A percentile compares a stretch with the other conserved stretches of the same genome.
Conservation (phyloP, 2,113 vertebrate genomes). For the Ceyx melanurus region DNA sequence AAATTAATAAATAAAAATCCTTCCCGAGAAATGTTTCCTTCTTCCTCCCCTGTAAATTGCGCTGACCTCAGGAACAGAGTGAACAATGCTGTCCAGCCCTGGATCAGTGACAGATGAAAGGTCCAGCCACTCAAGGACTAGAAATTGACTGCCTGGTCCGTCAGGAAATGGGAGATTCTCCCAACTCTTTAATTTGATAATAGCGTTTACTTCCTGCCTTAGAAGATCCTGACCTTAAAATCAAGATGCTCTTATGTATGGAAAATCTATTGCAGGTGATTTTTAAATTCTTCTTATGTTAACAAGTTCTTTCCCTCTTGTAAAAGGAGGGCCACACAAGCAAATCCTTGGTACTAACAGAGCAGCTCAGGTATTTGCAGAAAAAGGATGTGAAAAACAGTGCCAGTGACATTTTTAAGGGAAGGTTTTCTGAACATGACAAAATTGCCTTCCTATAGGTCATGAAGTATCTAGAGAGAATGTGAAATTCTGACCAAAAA, state of each 20-base stretch:
- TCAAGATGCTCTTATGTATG: constrained; percentile 37
- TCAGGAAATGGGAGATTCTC: constrained; percentile 61
- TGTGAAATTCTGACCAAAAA: not conserved
- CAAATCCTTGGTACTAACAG: not conserved
- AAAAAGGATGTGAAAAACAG: not conserved
- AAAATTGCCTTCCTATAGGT: not conserved
- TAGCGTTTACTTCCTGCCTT: constrained; percentile 35
- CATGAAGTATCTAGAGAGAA: not conserved
- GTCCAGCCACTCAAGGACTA: not conserved
- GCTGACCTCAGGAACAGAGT: constrained; percentile 54
- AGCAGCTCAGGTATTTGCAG: not conserved
- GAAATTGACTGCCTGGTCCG: not conserved
- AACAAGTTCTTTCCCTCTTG: not conserved
- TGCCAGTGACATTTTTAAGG: not conserved
- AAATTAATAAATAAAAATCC: not conserved
- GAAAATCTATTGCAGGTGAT: constrained; percentile 51
- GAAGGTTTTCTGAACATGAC: not conserved
- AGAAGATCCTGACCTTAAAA: constrained; percentile 45
- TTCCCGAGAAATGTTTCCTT: constrained; percentile 23
- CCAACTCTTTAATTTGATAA: constrained; percentile 50
- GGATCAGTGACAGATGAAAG: constrained; percentile 44
- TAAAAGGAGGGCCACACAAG: not conserved
- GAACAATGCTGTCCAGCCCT: constrained; percentile 55
- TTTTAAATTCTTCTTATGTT: not conserved
- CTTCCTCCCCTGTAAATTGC: constrained; percentile 56